These are phyloP conservation scores for Melanaphis sacchari DNA, from an alignment of 1,140 invertebrate species.

Conservation along the genomic window DNA sequence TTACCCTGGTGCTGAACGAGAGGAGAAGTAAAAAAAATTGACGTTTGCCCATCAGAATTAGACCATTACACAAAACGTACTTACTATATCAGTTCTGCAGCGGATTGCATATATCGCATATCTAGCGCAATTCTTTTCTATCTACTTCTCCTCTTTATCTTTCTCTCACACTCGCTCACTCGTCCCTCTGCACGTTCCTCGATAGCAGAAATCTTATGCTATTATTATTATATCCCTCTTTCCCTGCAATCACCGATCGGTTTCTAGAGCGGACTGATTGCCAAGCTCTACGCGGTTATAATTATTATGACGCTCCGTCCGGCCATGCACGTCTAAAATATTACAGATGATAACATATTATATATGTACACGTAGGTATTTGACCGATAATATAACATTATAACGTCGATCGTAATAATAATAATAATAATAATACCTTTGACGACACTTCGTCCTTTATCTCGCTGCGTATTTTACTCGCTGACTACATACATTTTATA, in stretches of 20 bases:
- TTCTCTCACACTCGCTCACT: not conserved
- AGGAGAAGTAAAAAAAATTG: not conserved
- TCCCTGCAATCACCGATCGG: not conserved
- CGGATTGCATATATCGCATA: not conserved
- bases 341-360: not conserved
- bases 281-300: not conserved
- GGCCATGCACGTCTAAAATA: not conserved
- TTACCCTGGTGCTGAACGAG: not conserved
- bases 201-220: not conserved
- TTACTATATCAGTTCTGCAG: not conserved
- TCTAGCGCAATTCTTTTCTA: conserved; percentile 21
- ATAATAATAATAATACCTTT: conserved; percentile 21
- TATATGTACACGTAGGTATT: not conserved
- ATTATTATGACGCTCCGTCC: not conserved
- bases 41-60: conserved; percentile 44
- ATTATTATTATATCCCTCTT: not conserved
- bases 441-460: not conserved
- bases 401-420: not conserved
- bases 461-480: not conserved
- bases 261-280: not conserved
- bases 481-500: not conserved
- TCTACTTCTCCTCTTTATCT: not conserved
- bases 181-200: not conserved
- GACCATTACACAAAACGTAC: conserved; percentile 14
- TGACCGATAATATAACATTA: not conserved